Evolutionary conservation across 2,113 vertebrate genomes (phyloP).

Genomic region (Syrrhaptes paradoxus): DNA sequence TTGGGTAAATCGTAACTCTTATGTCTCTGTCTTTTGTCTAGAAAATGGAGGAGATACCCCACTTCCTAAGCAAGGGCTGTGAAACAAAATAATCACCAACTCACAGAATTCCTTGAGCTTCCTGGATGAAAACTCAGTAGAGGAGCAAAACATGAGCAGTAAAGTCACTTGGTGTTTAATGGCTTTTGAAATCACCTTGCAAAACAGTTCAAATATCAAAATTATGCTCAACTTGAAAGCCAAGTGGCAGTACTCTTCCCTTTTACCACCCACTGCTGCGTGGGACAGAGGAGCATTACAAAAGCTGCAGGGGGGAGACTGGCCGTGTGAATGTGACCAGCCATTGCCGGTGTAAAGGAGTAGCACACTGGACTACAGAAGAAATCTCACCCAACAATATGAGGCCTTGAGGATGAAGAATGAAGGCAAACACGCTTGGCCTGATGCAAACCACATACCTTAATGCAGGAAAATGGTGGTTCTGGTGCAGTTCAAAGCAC

Average conservation of each 20-base stretch:
- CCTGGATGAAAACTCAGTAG: neutral
- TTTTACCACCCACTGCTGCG: neutral
- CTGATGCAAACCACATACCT: neutral
- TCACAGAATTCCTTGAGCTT: neutral
- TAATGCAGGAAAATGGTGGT: neutral
- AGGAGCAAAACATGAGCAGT: neutral
- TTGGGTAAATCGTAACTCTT: neutral
- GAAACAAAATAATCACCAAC: neutral
- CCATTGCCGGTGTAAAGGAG: neutral
- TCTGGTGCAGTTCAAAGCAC: slow-evolving; percentile 19
- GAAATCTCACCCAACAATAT: neutral
- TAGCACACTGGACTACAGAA: neutral
- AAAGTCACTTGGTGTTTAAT: slow-evolving; percentile 30
- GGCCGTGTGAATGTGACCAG: neutral
- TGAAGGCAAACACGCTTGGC: neutral
- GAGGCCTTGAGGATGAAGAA: neutral
- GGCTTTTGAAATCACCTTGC: neutral
- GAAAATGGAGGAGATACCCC: neutral
- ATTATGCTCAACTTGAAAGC: neutral
- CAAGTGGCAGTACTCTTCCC: neutral
- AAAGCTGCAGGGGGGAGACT: neutral
- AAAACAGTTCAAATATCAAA: neutral
- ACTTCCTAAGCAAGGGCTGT: neutral
- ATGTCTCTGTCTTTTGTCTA: neutral
- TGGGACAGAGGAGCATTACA: neutral